Conservation (phyloP, 2,888 invertebrate genomes). For the Drosophila formosana region DNA sequence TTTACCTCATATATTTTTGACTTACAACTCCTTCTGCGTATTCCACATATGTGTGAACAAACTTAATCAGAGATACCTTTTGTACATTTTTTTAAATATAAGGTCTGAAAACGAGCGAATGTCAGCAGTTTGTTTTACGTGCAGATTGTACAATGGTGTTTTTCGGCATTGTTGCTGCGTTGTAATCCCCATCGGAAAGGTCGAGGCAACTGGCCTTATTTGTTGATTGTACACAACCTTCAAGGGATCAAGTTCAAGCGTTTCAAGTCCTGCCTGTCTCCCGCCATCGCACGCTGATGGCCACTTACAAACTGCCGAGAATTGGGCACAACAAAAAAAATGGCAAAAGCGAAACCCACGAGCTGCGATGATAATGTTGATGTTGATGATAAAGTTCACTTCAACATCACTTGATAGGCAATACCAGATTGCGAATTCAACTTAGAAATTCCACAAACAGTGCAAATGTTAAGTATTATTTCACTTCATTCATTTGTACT, state of each 20-base stretch:
- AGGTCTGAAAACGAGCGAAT: constrained; percentile 1
- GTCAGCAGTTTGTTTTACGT: constrained; percentile 53
- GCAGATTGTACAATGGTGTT: constrained; percentile 32
- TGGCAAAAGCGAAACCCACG: constrained; percentile 26
- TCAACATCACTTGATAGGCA: constrained; percentile 14
- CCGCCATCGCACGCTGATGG: constrained; percentile 33
- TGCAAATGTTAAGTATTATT: background rate
- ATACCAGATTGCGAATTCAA: constrained; percentile 12
- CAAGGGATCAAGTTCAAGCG: constrained; percentile 72
- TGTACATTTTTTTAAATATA: background rate
- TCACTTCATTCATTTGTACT: background rate
- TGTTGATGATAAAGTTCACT: constrained; percentile 39
- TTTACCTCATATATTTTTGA: background rate
- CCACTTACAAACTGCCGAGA: constrained; percentile 61
- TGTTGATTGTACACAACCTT: constrained; percentile 62
- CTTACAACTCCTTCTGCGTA: background rate
- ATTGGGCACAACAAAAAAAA: constrained; percentile 25
- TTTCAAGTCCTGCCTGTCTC: constrained; percentile 29
- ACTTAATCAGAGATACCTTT: background rate
- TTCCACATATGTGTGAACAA: background rate
- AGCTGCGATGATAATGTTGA: constrained; percentile 19
- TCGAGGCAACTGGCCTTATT: constrained; percentile 52
- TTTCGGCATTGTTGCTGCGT: constrained; percentile 15
- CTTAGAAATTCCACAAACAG: constrained; percentile 1
- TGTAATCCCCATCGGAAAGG: constrained; percentile 32